Percentiles rank a stretch among this genome's conserved stretches.
phyloP scores from a whole-genome alignment of 2,888 invertebrate species.

The Orthosia gothica region DNA sequence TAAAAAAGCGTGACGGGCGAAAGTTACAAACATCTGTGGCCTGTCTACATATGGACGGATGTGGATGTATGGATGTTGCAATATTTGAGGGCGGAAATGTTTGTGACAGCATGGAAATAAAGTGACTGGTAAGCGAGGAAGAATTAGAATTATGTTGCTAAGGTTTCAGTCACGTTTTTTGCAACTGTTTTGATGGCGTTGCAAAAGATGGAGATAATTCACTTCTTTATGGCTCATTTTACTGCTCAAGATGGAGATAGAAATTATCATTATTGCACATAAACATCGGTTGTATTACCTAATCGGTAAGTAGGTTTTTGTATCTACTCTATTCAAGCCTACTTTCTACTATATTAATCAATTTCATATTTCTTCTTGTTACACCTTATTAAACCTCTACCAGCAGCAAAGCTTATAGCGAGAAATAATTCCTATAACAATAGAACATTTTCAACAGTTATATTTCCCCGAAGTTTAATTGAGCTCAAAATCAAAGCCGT shows the following conservation, averaged over 20 bases:
- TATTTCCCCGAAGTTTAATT: constrained; percentile 39
- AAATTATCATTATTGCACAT: no score
- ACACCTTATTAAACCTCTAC: neutral
- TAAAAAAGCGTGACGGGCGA: constrained; percentile 65
- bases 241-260: neutral
- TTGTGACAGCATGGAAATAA: constrained; percentile 16
- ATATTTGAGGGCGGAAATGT: constrained; percentile 25
- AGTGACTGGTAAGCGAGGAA: neutral
- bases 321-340: no score
- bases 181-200: neutral
- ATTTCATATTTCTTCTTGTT: neutral
- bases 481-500: constrained; percentile 24
- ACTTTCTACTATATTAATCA: neutral
- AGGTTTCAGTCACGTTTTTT: neutral
- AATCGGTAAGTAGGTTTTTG: no score
- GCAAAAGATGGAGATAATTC: no score
- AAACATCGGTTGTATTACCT: no score
- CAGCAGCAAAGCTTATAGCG: neutral
- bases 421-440: constrained; percentile 3
- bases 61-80: neutral
- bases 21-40: constrained; percentile 55
- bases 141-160: constrained; percentile 2
- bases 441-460: neutral
- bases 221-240: no score
- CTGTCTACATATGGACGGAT: constrained; percentile 15